Conservation (phyloP, 1,140 invertebrate genomes). For the Zaprionus davidi region DNA sequence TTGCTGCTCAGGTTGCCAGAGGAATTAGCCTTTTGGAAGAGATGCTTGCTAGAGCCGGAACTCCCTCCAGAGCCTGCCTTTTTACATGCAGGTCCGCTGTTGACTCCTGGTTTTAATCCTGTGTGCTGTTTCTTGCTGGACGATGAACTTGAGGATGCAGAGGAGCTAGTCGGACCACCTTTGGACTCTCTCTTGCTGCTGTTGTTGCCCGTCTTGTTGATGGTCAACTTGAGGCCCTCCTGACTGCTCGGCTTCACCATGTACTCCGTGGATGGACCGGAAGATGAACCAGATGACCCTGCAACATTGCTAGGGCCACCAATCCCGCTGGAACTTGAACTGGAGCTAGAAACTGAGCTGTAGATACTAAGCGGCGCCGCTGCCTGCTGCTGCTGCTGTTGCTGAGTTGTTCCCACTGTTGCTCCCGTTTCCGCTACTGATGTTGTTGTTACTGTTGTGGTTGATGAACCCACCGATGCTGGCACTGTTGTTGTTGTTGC, state of each 20-base stretch:
- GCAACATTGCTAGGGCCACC: neutral
- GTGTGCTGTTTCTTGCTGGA: slow-evolving; percentile 87
- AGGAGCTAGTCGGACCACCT: slow-evolving; percentile 10
- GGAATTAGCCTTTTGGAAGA: slow-evolving; percentile 79
- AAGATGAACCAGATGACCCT: slow-evolving; percentile 15
- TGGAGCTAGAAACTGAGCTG: slow-evolving; percentile 9
- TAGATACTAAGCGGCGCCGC: slow-evolving; percentile 53
- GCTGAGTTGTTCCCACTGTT: slow-evolving; percentile 12
- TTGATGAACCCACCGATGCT: slow-evolving; percentile 14
- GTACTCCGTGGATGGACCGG: slow-evolving; percentile 86
- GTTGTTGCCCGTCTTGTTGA: slow-evolving; percentile 89
- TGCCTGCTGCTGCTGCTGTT: slow-evolving; percentile 37
- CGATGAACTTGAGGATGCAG: slow-evolving; percentile 31
- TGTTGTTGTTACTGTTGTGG: slow-evolving; percentile 19
- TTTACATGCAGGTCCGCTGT: slow-evolving; percentile 78
- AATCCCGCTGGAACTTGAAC: slow-evolving; percentile 31
- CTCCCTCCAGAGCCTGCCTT: slow-evolving; percentile 42
- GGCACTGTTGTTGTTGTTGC: slow-evolving; percentile 19
- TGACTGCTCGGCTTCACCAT: slow-evolving; percentile 86
- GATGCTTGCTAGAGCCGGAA: slow-evolving; percentile 59
- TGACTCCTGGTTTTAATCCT: slow-evolving; percentile 92
- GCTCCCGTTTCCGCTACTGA: slow-evolving; percentile 10
- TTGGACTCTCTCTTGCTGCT: slow-evolving; percentile 43
- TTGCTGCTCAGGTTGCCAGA: slow-evolving; percentile 76
- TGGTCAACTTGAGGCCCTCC: slow-evolving; percentile 94